These are phyloP conservation scores for Sibirionetta formosa DNA, from an alignment of 2,797 vertebrate species.

Conservation along the genomic window DNA sequence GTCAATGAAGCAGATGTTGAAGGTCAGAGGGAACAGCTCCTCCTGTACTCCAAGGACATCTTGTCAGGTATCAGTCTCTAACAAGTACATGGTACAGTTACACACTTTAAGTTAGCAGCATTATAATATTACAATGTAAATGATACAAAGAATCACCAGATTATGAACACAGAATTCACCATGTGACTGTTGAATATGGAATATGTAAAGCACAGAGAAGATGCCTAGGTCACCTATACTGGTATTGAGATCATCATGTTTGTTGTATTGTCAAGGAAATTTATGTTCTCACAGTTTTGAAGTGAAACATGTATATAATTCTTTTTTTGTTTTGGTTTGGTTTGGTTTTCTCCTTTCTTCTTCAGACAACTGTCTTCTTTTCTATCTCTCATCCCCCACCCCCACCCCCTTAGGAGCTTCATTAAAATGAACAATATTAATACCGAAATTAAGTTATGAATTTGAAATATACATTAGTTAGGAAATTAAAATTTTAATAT, in stretches of 20 bases:
- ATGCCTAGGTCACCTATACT: neutral
- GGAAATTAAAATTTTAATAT: neutral
- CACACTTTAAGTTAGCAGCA: neutral
- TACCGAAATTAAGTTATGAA: neutral
- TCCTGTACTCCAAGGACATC: neutral
- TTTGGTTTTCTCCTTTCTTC: neutral
- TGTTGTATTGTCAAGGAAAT: neutral
- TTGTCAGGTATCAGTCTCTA: neutral
- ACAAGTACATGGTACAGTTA: neutral
- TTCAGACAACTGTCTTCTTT: neutral
- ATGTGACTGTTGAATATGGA: neutral
- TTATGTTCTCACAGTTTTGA: neutral
- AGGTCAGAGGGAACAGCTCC: neutral
- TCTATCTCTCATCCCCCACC: no score
- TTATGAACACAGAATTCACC: neutral
- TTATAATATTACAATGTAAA: neutral
- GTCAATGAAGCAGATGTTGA: neutral
- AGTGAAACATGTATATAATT: neutral
- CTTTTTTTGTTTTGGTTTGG: neutral
- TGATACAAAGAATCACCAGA: neutral
- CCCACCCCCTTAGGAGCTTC: neutral
- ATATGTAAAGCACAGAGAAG: neutral
- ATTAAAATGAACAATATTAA: neutral
- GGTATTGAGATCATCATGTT: rapidly evolving
- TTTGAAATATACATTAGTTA: neutral